A percentile compares a stretch with the other conserved stretches of the same genome.
Conservation (phyloP, 2,113 vertebrate species). For the Menura novaehollandiae region DNA sequence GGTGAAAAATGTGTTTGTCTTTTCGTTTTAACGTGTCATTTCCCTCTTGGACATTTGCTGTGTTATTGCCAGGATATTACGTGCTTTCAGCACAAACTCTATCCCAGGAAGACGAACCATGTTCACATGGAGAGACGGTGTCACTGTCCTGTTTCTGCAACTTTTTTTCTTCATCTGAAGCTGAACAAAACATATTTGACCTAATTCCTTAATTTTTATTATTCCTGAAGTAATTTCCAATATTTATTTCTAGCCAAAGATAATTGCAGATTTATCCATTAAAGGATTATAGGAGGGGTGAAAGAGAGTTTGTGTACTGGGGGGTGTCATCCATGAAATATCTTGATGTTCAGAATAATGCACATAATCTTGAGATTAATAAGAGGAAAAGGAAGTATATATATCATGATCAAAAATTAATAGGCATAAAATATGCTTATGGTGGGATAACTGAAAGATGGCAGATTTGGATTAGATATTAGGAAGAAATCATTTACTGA, state of each 20-base stretch:
- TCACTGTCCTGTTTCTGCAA: neutral
- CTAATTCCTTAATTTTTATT: neutral
- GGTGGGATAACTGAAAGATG: neutral
- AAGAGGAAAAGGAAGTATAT: neutral
- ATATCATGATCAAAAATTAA: neutral
- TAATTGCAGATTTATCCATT: neutral
- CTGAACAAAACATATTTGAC: neutral
- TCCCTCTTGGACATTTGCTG: constrained; percentile 55
- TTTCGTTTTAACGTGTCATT: constrained; percentile 58
- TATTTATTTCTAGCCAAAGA: neutral
- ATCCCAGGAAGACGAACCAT: neutral
- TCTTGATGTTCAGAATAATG: neutral
- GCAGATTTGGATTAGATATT: neutral
- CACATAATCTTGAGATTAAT: neutral
- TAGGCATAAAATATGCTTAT: neutral
- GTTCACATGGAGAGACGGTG: neutral
- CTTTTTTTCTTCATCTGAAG: neutral
- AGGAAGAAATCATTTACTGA: neutral
- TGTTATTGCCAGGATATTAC: constrained; percentile 34
- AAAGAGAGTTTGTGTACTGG: neutral
- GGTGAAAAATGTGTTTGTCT: constrained; percentile 67
- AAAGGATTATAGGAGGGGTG: neutral
- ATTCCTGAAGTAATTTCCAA: neutral
- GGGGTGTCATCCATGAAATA: neutral
- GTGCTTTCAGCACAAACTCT: neutral